Percentiles rank a stretch among this genome's conserved stretches.
These are phyloP conservation scores for Porites australiensis DNA, from an alignment of 64 coral and sea anemone genomes.

Conservation along the genomic window DNA sequence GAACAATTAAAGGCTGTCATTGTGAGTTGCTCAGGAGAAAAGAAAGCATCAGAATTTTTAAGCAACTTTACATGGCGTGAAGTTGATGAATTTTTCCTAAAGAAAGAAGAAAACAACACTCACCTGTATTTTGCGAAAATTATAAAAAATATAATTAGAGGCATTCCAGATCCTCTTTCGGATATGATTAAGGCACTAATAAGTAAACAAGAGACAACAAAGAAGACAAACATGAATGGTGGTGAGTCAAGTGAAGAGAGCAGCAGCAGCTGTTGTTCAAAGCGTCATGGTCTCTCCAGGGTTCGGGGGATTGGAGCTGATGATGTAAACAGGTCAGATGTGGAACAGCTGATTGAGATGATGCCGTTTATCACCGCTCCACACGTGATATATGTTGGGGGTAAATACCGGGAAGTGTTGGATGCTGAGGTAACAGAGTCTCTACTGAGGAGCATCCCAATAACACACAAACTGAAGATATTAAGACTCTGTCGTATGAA, in stretches of 20 bases:
- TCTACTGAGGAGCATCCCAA: not conserved
- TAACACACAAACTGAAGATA: not conserved
- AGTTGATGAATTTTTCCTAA: not conserved
- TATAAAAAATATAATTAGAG: no score
- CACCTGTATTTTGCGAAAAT: no score
- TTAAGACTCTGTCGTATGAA: not conserved
- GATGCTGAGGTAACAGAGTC: not conserved
- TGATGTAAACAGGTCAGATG: not conserved
- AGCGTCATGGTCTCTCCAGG: not conserved
- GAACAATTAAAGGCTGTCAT: not conserved
- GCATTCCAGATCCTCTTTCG: no score
- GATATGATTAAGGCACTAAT: no score
- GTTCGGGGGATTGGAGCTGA: not conserved
- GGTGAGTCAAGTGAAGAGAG: no score
- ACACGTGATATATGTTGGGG: rapidly evolving
- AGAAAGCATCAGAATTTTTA: constrained; percentile 7
- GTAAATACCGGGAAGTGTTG: not conserved
- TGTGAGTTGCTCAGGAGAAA: not conserved
- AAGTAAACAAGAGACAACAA: no score
- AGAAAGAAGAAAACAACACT: not conserved
- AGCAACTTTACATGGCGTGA: not conserved
- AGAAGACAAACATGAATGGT: no score
- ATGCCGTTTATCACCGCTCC: not conserved
- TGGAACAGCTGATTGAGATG: not conserved
- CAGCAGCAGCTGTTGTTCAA: no score